Evolutionary conservation across 2,797 vertebrate species (phyloP).

Genomic region (Lagocephalus sceleratus): DNA sequence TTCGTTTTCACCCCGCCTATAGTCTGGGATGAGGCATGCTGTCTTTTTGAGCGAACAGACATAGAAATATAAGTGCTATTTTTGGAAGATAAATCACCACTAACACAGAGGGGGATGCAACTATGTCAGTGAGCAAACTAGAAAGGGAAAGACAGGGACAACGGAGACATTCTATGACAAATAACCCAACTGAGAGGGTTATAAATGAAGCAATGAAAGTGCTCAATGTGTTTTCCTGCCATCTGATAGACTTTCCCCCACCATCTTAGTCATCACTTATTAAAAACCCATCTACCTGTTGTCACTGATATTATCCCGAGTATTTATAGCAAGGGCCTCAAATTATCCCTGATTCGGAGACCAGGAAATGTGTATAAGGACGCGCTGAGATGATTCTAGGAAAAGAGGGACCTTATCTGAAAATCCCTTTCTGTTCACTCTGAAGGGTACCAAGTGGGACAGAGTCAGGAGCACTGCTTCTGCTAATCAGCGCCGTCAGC

Average conservation of each 20-base stretch:
- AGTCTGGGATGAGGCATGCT: no score
- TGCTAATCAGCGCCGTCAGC: slow-evolving; percentile 58
- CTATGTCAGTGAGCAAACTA: slow-evolving; percentile 29
- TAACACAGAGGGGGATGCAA: slow-evolving; percentile 13
- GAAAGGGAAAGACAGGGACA: slow-evolving; percentile 19
- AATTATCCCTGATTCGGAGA: slow-evolving; percentile 36
- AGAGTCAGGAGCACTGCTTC: slow-evolving; percentile 56
- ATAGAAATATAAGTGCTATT: slow-evolving; percentile 28
- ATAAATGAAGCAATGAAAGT: slow-evolving; percentile 31
- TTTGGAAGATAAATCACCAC: slow-evolving; percentile 33
- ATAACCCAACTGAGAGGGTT: slow-evolving; percentile 38
- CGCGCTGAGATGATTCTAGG: slow-evolving; percentile 59
- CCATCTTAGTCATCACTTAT: slow-evolving; percentile 40
- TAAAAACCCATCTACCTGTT: slow-evolving; percentile 41
- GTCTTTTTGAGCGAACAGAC: slow-evolving; percentile 4
- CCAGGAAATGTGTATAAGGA: slow-evolving; percentile 33
- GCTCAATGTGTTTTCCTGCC: slow-evolving; percentile 21
- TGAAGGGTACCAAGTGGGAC: slow-evolving; percentile 61
- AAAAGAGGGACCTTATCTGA: slow-evolving; percentile 57
- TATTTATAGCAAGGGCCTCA: slow-evolving; percentile 37
- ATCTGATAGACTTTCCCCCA: slow-evolving; percentile 12
- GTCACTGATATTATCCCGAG: slow-evolving; percentile 43
- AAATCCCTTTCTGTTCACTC: slow-evolving; percentile 60
- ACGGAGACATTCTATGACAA: slow-evolving; percentile 40
- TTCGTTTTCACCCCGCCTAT: slow-evolving; percentile 19